These are phyloP conservation scores for Clarias gariepinus DNA, from an alignment of 2,113 vertebrate genomes.

Conservation along the genomic window DNA sequence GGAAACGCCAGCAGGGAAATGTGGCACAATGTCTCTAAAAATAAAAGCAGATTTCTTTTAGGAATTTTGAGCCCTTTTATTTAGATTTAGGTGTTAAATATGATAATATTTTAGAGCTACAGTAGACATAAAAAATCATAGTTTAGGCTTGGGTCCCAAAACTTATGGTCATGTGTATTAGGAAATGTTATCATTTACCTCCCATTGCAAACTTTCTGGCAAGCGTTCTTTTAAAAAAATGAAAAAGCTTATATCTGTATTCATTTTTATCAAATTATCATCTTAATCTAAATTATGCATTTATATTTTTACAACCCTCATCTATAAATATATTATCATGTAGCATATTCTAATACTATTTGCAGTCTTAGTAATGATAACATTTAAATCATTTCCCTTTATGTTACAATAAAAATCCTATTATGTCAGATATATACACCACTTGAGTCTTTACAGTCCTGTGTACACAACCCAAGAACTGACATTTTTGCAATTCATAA, in stretches of 20 bases:
- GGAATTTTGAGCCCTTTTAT: background rate
- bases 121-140: background rate
- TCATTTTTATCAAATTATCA: background rate
- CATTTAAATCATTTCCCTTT: background rate
- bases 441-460: background rate
- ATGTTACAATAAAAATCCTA: background rate
- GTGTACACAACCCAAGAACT: constrained; percentile 19
- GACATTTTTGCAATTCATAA: constrained; percentile 38
- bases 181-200: background rate
- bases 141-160: background rate
- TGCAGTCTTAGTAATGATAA: background rate
- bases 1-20: background rate
- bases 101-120: background rate
- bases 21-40: background rate
- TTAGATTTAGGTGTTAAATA: background rate
- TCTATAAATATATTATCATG: background rate
- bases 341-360: background rate
- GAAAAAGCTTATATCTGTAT: background rate
- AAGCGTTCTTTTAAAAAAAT: background rate
- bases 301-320: background rate
- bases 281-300: background rate
- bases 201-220: background rate
- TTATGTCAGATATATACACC: background rate
- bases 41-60: background rate
- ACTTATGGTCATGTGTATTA: too few relatives aligned